Conservation (phyloP, 2,113 vertebrate species). For the Eira barbara region DNA sequence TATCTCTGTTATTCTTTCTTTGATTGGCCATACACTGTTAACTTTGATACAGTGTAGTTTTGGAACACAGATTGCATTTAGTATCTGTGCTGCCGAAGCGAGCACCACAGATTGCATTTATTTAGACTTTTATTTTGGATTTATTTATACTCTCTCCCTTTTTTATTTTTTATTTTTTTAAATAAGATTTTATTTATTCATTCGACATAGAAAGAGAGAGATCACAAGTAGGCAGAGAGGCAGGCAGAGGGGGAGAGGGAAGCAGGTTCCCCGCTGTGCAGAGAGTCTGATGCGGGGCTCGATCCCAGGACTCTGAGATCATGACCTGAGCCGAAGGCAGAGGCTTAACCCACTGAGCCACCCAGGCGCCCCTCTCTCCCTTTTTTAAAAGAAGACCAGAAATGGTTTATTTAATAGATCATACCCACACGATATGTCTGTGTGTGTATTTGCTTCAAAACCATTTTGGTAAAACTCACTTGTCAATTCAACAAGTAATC, state of each 20-base stretch:
- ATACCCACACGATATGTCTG: not conserved
- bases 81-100: no score
- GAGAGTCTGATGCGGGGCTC: no score
- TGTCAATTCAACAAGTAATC: not conserved
- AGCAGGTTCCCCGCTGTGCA: no score
- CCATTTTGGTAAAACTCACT: constrained; percentile 6
- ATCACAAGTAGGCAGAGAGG: no score
- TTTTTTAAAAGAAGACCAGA: not conserved
- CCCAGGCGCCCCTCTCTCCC: no score
- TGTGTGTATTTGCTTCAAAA: not conserved
- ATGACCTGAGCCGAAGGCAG: no score
- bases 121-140: not conserved
- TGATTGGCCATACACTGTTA: not conserved
- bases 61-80: not conserved
- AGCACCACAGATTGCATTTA: not conserved
- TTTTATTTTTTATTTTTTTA: no score
- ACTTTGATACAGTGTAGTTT: not conserved
- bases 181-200: no score
- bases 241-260: no score
- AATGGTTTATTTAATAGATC: not conserved
- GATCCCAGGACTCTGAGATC: no score
- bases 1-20: not conserved
- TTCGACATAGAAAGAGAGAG: no score
- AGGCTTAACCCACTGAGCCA: no score
- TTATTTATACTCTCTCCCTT: not conserved